phyloP scores from a whole-genome alignment of 2,113 vertebrate genomes.

The Nesospiza acunhae region DNA sequence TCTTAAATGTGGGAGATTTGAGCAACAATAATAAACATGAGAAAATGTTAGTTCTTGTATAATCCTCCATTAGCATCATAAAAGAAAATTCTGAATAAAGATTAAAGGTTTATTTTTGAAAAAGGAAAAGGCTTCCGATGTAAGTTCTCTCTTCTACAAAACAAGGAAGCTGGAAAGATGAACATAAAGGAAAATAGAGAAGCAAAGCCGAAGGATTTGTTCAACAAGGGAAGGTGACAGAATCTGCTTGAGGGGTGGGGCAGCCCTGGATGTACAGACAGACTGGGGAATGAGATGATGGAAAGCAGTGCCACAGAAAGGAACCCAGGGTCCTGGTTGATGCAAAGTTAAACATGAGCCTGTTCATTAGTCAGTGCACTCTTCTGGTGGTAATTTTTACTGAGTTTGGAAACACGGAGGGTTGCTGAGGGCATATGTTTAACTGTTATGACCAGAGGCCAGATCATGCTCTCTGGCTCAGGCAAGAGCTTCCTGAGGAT shows the following conservation, averaged over 20 bases:
- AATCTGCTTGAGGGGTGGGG: neutral
- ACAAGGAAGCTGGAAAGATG: neutral
- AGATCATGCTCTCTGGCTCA: neutral
- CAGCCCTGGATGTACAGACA: neutral
- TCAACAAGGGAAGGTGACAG: neutral
- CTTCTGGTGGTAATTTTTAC: neutral
- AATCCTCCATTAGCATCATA: constrained; percentile 26
- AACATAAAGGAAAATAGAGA: neutral
- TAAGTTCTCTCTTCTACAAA: neutral
- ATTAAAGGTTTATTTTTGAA: neutral
- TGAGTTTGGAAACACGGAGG: neutral
- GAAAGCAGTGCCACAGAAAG: neutral
- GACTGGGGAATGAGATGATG: neutral
- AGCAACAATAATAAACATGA: constrained; percentile 45
- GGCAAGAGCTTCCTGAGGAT: neutral
- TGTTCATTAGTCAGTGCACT: neutral
- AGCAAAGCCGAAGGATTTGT: neutral
- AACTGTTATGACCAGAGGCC: neutral
- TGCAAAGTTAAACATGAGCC: neutral
- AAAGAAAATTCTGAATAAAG: constrained; percentile 4
- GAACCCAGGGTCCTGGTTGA: neutral
- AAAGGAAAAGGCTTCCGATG: neutral
- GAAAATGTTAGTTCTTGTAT: constrained; percentile 6
- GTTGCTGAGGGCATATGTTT: neutral
- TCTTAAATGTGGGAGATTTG: neutral